Base-by-base conservation (phyloP, 2,797 vertebrate species). In the Characodon lateralis region DNA sequence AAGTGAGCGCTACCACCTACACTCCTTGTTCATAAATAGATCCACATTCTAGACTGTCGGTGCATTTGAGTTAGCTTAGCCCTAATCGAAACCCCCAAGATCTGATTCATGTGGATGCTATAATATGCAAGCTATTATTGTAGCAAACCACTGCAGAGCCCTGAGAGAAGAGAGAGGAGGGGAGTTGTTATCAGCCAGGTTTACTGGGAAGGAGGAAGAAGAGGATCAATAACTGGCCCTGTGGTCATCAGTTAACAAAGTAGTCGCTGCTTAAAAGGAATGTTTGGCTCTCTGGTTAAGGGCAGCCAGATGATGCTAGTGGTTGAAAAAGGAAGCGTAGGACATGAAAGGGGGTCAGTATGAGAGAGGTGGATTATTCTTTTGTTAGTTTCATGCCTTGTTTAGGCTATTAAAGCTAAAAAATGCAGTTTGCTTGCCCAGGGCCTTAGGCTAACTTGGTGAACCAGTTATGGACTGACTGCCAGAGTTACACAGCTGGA, bases 191-290 rank as follows among this genome's bases (percentile, higher is more conserved):
- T 93, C 89, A 91, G 88, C 90, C 88, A 89, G 88, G 85, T 88
- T 89, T 89, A 89, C 88, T 78, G 83, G 89, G 88, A 84, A 85
- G 87, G 85, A 90, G 88, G 88, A 82, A 87, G 78, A 78, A 91
- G 80, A 87, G 90, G 94, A 95, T 95, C 95, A 93, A 95, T 95
- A 95, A 93, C 93, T 92, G 94, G 93, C 95, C 94, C 93, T 76
- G 89, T 93, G 94, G 94, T 94, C 94, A 91, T 95, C 94, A 93
- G 94, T 95, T 95, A 95, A 95, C 95, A 95, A 94, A 95, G 94
- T 94, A 94, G 91, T 91, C 83, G 92, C 90, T 87, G 90, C 91
- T 93, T 93, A 89, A 95, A 94, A 94, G 93, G 82, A 87, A 85
- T 92, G 90, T 92, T 94, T 94, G 91, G 90, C 93, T 94, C 86